These are phyloP conservation scores for Plagodis dolabraria DNA, from an alignment of 2,888 invertebrate species.

Conservation along the genomic window DNA sequence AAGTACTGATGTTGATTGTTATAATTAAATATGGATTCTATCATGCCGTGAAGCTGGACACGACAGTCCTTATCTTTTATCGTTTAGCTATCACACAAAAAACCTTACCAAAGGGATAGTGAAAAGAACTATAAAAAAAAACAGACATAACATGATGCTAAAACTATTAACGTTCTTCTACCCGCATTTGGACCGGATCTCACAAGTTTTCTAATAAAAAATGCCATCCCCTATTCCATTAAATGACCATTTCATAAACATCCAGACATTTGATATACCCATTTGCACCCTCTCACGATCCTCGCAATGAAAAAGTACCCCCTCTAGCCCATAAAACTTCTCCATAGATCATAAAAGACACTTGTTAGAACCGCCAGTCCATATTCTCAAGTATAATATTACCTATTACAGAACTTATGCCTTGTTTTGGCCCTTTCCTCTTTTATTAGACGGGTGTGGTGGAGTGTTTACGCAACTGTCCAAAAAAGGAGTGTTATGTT, in stretches of 20 bases:
- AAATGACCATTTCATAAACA: slow-evolving; percentile 21
- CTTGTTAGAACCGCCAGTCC: slow-evolving; percentile 18
- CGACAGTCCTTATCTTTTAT: too few relatives aligned
- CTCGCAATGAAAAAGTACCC: slow-evolving; percentile 26
- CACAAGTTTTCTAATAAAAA: slow-evolving; percentile 12
- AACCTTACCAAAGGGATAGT: too few relatives aligned
- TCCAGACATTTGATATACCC: slow-evolving; percentile 17
- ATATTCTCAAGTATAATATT: slow-evolving; percentile 18
- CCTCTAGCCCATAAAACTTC: slow-evolving; percentile 16
- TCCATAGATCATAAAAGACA: slow-evolving; percentile 28
- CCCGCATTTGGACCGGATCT: background rate
- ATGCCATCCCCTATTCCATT: slow-evolving; percentile 4
- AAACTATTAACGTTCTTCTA: background rate
- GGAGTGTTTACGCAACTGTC: too few relatives aligned
- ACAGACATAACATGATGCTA: background rate
- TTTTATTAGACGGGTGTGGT: slow-evolving; percentile 7
- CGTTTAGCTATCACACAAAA: too few relatives aligned
- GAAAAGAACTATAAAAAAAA: too few relatives aligned
- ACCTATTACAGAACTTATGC: slow-evolving; percentile 14
- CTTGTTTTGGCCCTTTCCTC: slow-evolving; percentile 13
- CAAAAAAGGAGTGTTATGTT: too few relatives aligned
- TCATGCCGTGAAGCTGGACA: too few relatives aligned
- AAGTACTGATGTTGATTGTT: too few relatives aligned
- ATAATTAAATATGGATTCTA: too few relatives aligned
- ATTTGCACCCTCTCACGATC: slow-evolving; percentile 28